A percentile compares a stretch with the other conserved stretches of the same genome.
These are phyloP conservation scores for Caenorhabditis wallacei DNA, from an alignment of 2,888 invertebrate genomes.

Conservation along the genomic window DNA sequence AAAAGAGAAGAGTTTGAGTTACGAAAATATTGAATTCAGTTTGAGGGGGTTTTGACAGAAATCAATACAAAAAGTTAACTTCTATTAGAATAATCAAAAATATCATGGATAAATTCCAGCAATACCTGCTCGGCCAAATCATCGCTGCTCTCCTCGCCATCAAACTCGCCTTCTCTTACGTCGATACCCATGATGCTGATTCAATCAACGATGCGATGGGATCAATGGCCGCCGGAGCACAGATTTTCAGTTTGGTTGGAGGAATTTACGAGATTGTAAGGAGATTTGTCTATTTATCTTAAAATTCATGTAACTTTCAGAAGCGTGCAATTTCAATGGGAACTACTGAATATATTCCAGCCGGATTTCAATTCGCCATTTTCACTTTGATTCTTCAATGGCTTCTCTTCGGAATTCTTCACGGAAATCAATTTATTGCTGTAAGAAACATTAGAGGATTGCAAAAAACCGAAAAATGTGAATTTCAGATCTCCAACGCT, in stretches of 20 bases:
- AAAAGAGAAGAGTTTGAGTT: too few relatives aligned
- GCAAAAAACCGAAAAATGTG: too few relatives aligned
- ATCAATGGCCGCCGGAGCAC: slow-evolving; percentile 79
- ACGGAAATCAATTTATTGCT: slow-evolving; percentile 80
- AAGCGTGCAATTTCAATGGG: slow-evolving; percentile 75
- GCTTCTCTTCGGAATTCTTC: slow-evolving; percentile 77
- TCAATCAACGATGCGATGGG: slow-evolving; percentile 77
- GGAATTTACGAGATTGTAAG: slow-evolving; percentile 80
- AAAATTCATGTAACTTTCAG: slow-evolving; percentile 60
- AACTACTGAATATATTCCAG: slow-evolving; percentile 82
- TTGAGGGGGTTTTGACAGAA: too few relatives aligned
- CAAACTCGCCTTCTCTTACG: slow-evolving; percentile 75
- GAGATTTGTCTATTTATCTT: neutral
- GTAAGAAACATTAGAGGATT: too few relatives aligned
- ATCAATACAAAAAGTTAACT: too few relatives aligned
- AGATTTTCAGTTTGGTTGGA: slow-evolving; percentile 79
- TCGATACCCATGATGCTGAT: slow-evolving; percentile 64
- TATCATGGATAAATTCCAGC: slow-evolving; percentile 70
- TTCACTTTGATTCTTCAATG: slow-evolving; percentile 79
- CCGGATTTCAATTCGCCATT: slow-evolving; percentile 79
- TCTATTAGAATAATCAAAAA: too few relatives aligned
- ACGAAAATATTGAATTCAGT: too few relatives aligned
- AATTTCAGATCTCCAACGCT: slow-evolving; percentile 78
- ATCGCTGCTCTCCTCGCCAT: slow-evolving; percentile 65
- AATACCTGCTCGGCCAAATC: slow-evolving; percentile 78